phyloP scores from a whole-genome alignment of 2,797 vertebrate species.

The Poeciliopsis presidionis region DNA sequence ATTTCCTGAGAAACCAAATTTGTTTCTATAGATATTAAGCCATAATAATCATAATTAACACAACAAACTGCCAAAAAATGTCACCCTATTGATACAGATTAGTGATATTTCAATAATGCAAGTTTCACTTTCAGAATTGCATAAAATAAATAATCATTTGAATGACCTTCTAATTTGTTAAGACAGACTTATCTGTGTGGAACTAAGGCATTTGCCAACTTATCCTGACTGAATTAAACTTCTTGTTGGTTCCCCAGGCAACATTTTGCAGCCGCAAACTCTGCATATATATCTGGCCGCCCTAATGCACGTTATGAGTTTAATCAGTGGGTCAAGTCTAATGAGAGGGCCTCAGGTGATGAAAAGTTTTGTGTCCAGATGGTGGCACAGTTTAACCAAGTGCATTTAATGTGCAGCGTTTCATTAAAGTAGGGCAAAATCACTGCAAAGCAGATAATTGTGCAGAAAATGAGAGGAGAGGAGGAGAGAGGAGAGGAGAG shows the following conservation, averaged over 20 bases:
- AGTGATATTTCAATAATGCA: neutral
- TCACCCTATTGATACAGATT: neutral
- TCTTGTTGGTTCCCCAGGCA: neutral
- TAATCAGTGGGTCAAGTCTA: conserved; percentile 44
- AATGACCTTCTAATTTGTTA: neutral
- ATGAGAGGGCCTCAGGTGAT: conserved; percentile 36
- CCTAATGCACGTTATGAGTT: conserved; percentile 9
- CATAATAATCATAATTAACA: neutral
- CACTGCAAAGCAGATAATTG: conserved; percentile 54
- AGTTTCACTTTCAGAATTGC: neutral
- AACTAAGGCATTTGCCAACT: neutral
- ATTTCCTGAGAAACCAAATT: neutral
- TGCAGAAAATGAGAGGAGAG: neutral
- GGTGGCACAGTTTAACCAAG: conserved; percentile 51
- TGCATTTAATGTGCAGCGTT: conserved; percentile 44
- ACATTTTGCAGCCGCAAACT: neutral
- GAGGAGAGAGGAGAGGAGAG: neutral
- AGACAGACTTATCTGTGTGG: neutral
- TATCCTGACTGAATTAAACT: neutral
- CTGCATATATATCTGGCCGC: neutral
- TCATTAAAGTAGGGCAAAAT: conserved; percentile 59
- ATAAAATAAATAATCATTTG: neutral
- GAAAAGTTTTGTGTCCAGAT: conserved; percentile 61
- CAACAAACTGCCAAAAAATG: neutral
- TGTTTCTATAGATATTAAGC: neutral